Percentiles rank a stretch among this genome's conserved stretches.
phyloP scores from a whole-genome alignment of 2,113 vertebrate species.

The Dipodomys stephensi region DNA sequence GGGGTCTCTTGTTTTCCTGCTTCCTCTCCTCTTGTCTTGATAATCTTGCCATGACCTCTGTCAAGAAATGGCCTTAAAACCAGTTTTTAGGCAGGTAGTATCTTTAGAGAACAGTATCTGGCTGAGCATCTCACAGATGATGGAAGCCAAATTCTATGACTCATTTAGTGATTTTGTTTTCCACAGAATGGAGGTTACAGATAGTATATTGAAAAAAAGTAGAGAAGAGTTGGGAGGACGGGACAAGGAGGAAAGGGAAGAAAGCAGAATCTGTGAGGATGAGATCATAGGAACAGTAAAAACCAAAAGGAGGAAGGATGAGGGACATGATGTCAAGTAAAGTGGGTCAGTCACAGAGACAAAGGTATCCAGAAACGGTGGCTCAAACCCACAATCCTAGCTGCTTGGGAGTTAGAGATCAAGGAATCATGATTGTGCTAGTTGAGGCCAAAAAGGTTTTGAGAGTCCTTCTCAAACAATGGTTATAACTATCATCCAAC shows the following conservation, averaged over 20 bases:
- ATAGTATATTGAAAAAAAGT: fast-evolving
- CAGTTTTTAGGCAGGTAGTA: background rate
- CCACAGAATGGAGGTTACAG: background rate
- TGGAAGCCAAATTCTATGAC: background rate
- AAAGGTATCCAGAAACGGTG: no score
- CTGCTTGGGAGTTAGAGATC: no score
- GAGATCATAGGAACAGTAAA: background rate
- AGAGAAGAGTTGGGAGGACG: fast-evolving
- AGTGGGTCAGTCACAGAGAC: background rate
- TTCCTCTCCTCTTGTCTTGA: background rate
- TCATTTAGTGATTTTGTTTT: background rate
- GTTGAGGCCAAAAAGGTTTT: no score
- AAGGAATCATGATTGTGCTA: no score
- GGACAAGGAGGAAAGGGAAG: background rate
- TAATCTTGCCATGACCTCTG: background rate
- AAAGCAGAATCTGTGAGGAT: background rate
- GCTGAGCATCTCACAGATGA: background rate
- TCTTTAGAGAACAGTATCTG: background rate
- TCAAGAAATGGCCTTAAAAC: background rate
- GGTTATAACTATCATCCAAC: no score
- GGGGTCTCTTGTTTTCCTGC: background rate
- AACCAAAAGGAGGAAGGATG: fast-evolving
- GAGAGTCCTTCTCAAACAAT: no score
- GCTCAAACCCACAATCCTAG: no score
- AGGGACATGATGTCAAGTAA: background rate